Evolutionary conservation across 2,797 vertebrate genomes (phyloP).

Genomic region (Oreortyx pictus): DNA sequence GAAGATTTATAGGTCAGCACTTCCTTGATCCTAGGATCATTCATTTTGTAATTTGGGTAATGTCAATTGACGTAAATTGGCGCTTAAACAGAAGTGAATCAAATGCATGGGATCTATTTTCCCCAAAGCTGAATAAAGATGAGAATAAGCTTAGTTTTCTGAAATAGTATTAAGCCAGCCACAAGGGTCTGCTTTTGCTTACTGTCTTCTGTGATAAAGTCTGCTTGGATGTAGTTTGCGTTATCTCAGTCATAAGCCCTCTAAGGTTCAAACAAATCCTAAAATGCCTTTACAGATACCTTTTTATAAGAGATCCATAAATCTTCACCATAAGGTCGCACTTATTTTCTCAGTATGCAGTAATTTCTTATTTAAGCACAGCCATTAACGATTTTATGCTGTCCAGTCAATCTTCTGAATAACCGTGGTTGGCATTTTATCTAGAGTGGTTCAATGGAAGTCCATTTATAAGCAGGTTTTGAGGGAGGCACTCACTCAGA

Average conservation of each 20-base stretch:
- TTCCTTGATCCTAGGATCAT: neutral
- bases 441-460: neutral
- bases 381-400: neutral
- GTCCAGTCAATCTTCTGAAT: neutral
- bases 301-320: neutral
- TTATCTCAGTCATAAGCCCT: neutral
- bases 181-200: neutral
- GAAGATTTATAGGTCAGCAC: neutral
- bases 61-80: neutral
- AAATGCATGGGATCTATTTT: neutral
- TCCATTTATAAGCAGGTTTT: neutral
- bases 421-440: neutral
- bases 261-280: neutral
- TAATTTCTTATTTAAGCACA: neutral
- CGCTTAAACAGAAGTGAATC: neutral
- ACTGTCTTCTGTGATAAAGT: neutral
- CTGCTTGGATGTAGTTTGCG: neutral
- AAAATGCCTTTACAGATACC: neutral
- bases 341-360: neutral
- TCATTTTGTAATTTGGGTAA: neutral
- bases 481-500: neutral
- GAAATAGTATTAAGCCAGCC: neutral
- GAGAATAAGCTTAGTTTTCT: neutral
- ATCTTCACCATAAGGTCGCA: neutral
- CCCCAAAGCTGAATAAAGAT: neutral